Base-by-base conservation (phyloP, 2,888 invertebrate species). In the Heliconius hortense region DNA sequence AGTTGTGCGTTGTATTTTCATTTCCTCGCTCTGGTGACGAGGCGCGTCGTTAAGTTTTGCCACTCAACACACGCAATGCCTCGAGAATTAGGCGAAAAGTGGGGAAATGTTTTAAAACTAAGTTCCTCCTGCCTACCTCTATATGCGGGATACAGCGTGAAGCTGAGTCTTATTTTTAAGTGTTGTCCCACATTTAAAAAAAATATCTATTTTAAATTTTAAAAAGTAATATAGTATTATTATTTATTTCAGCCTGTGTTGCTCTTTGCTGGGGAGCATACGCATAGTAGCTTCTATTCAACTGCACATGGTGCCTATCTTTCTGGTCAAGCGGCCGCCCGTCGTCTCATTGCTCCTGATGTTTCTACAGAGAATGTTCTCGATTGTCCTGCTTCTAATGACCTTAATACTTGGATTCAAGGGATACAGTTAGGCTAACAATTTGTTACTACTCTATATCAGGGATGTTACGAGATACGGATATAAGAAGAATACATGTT, bases 251-350 rank as follows among this genome's bases (percentile, higher is more conserved):
- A 98, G 98, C 97, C 98, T 82, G 95, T 95, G 59, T 90, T 98
- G 82, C 92, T 97, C 85, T 99, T 99, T 94, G 98, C 98, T 83
- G 99, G 99, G 77, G 99, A 99, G 94, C 98, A 98, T 84, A 98
- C 98, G 64, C 98, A 99, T 94, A 97, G 97, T 86, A 97, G 96
- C 88, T 98, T 98, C 89, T 99, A 98, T 90, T 98, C 98, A 70
- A 99, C 98, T 2, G 98, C 98, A 56, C 98, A 99, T 88, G 99
- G 99, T 69, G 99, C 99, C 59, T 98, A 97, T 86, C 92, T 98
- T 74, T 97, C 97, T 69, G 98, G 99, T 1, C 95, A 97, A 82
- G 95, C 96, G 26, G 97, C 97, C 59, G 97, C 98, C 63, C 96
- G 97, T 87, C 94, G 95, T 72, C 87, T 98, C 67, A 87, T 97